Conservation (phyloP, 1,140 invertebrate species). For the Tetramorium parvispinum region DNA sequence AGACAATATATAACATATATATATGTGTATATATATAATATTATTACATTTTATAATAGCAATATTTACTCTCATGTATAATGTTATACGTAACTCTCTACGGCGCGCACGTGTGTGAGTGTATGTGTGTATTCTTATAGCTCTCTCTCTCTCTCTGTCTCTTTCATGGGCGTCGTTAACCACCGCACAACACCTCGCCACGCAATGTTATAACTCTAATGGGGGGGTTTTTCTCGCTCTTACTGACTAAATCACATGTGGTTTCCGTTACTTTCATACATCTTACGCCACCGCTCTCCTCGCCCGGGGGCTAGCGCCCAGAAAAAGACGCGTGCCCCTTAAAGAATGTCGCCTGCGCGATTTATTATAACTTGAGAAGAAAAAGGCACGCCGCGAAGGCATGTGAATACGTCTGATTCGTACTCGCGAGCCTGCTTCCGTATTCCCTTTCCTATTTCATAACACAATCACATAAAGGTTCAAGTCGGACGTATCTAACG, state of each 20-base stretch:
- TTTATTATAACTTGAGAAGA: conserved; percentile 40
- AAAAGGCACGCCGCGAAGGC: conserved; percentile 65
- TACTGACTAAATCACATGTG: conserved; percentile 85
- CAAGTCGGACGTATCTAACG: neutral
- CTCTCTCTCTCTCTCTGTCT: neutral
- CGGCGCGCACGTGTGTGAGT: conserved; percentile 62
- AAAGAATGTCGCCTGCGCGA: neutral
- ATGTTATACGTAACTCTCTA: conserved; percentile 68
- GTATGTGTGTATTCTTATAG: conserved; percentile 58
- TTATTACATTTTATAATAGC: conserved; percentile 75
- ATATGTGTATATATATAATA: conserved; percentile 71
- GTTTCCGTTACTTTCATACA: conserved; percentile 82
- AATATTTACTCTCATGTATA: conserved; percentile 75
- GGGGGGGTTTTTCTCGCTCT: conserved; percentile 79
- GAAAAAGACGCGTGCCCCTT: conserved; percentile 9
- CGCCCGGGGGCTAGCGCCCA: neutral
- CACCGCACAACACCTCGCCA: conserved; percentile 52
- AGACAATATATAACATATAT: conserved; percentile 78
- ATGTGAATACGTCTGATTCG: conserved; percentile 39
- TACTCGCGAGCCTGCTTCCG: conserved; percentile 3
- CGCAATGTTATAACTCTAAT: conserved; percentile 74
- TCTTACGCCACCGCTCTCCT: conserved; percentile 74
- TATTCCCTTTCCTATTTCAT: neutral
- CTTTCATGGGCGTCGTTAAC: conserved; percentile 46
- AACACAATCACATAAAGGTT: neutral